A percentile compares a stretch with the other conserved stretches of the same genome.
These are phyloP conservation scores for Tenthredo notha DNA, from an alignment of 2,888 invertebrate species.

Conservation along the genomic window DNA sequence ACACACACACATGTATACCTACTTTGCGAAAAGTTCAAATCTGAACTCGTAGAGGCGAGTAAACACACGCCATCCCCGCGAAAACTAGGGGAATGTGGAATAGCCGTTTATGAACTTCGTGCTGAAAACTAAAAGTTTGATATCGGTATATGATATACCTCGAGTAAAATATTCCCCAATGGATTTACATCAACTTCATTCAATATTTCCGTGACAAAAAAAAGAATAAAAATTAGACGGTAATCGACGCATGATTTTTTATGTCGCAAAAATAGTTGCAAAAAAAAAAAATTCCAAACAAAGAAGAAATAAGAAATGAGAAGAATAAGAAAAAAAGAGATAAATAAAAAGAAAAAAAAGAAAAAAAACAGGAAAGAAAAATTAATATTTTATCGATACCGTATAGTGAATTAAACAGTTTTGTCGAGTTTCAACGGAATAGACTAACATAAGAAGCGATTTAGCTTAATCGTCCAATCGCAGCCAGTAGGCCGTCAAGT, in stretches of 20 bases:
- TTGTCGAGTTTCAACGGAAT: constrained; percentile 21
- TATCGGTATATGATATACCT: neutral
- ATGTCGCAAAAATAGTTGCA: neutral
- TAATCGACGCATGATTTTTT: neutral
- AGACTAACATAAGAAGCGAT: neutral
- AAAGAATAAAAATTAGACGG: neutral
- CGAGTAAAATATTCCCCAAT: neutral
- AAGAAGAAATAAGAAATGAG: neutral
- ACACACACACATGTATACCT: neutral
- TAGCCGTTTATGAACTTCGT: neutral
- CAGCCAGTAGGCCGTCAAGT: constrained; percentile 25
- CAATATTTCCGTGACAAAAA: neutral
- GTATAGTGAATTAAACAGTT: neutral
- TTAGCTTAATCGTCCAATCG: constrained; percentile 47
- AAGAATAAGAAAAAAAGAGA: neutral
- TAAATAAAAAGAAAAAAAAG: neutral
- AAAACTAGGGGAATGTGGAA: neutral
- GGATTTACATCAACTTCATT: neutral
- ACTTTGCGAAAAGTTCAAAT: constrained; percentile 28
- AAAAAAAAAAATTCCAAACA: neutral
- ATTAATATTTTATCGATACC: neutral
- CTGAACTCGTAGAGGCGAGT: constrained; percentile 5
- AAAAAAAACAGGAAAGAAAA: neutral
- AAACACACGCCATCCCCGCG: constrained; percentile 11
- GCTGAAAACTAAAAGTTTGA: neutral